Evolutionary conservation across 1,140 invertebrate species (phyloP).

Genomic region (Bombus haemorrhoidalis): DNA sequence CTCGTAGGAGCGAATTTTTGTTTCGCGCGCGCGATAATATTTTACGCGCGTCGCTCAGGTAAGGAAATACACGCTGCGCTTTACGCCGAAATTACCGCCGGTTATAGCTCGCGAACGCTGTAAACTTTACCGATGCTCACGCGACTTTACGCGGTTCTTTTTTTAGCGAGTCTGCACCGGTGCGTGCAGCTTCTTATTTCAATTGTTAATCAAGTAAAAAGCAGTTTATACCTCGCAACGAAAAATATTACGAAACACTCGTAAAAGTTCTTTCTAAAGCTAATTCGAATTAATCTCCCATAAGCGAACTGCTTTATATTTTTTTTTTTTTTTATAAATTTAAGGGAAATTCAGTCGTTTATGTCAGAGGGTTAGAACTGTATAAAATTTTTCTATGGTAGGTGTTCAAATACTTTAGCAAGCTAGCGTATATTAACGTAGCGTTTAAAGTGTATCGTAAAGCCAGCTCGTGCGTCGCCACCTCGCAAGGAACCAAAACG

Average conservation of each 20-base stretch:
- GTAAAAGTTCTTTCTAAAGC: too few relatives aligned
- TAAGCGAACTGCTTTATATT: neutral
- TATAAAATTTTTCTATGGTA: too few relatives aligned
- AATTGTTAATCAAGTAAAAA: too few relatives aligned
- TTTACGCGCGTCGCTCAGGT: neutral
- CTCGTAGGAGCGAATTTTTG: neutral
- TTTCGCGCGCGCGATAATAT: neutral
- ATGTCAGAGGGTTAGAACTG: too few relatives aligned
- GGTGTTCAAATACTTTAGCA: too few relatives aligned
- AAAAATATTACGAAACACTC: neutral
- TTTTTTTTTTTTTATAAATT: too few relatives aligned
- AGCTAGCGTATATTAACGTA: too few relatives aligned
- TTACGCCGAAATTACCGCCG: neutral
- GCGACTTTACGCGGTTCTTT: neutral
- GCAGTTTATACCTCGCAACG: neutral
- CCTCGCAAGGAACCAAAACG: too few relatives aligned
- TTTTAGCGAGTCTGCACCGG: neutral
- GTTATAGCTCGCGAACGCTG: neutral
- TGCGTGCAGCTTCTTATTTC: neutral
- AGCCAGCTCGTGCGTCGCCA: too few relatives aligned
- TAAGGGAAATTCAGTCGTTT: too few relatives aligned
- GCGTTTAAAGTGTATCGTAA: too few relatives aligned
- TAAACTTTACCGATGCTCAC: neutral
- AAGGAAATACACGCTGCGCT: neutral
- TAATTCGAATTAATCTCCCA: neutral